These are phyloP conservation scores for Macroteleia sp. DNA, from an alignment of 2,888 invertebrate species.

Conservation along the genomic window DNA sequence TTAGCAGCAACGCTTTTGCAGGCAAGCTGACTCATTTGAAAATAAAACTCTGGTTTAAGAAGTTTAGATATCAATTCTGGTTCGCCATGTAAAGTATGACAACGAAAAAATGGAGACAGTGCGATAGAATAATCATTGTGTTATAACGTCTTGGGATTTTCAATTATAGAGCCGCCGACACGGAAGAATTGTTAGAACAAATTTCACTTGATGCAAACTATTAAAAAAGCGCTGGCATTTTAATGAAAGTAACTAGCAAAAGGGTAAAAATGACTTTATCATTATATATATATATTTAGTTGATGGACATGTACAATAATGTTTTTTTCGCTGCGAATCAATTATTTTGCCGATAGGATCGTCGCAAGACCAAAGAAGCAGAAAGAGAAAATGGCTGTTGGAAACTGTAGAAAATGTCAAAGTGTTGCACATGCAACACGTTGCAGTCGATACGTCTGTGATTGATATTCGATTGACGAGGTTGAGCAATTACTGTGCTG, in stretches of 20 bases:
- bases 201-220: constrained; percentile 39
- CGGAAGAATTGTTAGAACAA: constrained; percentile 36
- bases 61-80: constrained; percentile 5
- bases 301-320: constrained; percentile 38
- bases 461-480: constrained; percentile 66
- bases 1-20: not conserved
- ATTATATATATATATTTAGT: constrained; percentile 13
- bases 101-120: not conserved
- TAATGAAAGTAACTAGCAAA: constrained; percentile 46
- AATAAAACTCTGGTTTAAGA: not conserved
- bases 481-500: constrained; percentile 58
- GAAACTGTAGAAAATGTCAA: constrained; percentile 57
- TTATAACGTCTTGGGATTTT: constrained; percentile 28
- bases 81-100: not conserved
- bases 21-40: constrained; percentile 8
- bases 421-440: constrained; percentile 22
- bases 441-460: constrained; percentile 36
- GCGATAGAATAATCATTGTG: constrained; percentile 14
- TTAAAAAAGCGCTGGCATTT: constrained; percentile 41
- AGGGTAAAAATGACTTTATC: constrained; percentile 18
- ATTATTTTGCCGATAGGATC: constrained; percentile 53
- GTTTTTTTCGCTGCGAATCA: constrained; percentile 35
- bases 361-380: not conserved
- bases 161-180: constrained; percentile 33
- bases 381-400: constrained; percentile 6